Percentiles rank a stretch among this genome's conserved stretches.
These are phyloP conservation scores for Ischnura elegans DNA, from an alignment of 2,888 invertebrate genomes.

Conservation along the genomic window DNA sequence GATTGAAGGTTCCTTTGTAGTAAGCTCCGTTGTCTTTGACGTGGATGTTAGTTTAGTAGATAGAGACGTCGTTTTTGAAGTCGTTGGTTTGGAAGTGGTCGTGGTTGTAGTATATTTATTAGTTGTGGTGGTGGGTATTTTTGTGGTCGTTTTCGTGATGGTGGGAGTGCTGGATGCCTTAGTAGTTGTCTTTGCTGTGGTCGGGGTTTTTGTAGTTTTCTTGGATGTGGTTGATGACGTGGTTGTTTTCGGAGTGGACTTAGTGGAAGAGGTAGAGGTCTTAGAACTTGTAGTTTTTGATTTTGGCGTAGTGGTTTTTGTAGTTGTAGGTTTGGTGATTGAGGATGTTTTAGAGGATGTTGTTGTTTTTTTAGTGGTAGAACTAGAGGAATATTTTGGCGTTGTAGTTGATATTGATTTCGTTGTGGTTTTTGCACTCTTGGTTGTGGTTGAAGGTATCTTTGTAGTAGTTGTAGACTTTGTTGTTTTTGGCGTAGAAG, in stretches of 20 bases:
- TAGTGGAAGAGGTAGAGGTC: neutral
- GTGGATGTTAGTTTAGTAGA: too few species aligned
- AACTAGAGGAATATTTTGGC: conserved; percentile 74
- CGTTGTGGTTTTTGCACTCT: conserved; percentile 69
- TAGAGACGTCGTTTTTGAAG: too few species aligned
- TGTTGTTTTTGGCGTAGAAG: conserved; percentile 69
- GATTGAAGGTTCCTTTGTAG: too few species aligned
- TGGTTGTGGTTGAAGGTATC: conserved; percentile 74
- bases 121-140: neutral
- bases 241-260: conserved; percentile 30
- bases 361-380: conserved; percentile 63
- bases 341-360: neutral
- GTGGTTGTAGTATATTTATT: neutral
- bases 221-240: neutral
- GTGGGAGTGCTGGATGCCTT: conserved; percentile 68
- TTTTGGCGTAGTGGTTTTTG: neutral
- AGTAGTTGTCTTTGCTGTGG: neutral
- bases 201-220: neutral
- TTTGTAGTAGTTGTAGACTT: conserved; percentile 72
- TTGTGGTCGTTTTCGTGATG: neutral
- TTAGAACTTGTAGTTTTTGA: neutral
- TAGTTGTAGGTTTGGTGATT: conserved; percentile 71
- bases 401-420: conserved; percentile 69
- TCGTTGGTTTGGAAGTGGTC: too few species aligned
- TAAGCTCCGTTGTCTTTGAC: too few species aligned